Evolutionary conservation across 2,888 invertebrate species (phyloP).

Genomic region (Opisthograptis luteolata): DNA sequence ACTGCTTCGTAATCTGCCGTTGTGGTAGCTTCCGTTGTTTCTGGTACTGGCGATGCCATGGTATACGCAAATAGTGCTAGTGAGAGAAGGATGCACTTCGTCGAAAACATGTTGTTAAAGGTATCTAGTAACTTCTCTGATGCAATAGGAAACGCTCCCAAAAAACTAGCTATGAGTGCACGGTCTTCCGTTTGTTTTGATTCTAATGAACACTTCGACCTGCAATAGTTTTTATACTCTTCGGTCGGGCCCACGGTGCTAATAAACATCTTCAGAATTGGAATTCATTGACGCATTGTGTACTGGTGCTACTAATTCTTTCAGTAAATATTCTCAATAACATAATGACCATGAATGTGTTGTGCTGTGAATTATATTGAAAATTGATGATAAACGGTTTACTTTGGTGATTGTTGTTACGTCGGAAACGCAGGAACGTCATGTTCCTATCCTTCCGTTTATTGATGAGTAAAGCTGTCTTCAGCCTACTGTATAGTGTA

Average conservation of each 20-base stretch:
- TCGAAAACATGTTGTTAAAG: constrained; percentile 67
- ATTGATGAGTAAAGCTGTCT: constrained; percentile 40
- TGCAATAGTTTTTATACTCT: constrained; percentile 65
- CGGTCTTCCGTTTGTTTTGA: constrained; percentile 41
- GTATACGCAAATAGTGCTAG: constrained; percentile 53
- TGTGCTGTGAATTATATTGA: constrained; percentile 62
- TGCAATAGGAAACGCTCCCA: constrained; percentile 46
- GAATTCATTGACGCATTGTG: constrained; percentile 68
- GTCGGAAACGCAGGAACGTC: constrained; percentile 36
- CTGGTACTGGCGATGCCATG: constrained; percentile 56
- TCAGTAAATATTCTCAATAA: constrained; percentile 72
- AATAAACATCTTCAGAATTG: constrained; percentile 68
- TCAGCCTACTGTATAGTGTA: too few relatives aligned
- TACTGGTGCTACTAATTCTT: constrained; percentile 53
- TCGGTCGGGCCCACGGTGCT: constrained; percentile 59
- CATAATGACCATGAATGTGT: constrained; percentile 74
- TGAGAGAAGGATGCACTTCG: constrained; percentile 58
- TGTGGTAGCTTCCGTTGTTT: constrained; percentile 46
- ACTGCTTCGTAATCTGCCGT: constrained; percentile 43
- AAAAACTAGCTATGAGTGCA: constrained; percentile 47
- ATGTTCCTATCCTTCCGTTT: constrained; percentile 45
- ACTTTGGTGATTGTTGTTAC: constrained; percentile 41
- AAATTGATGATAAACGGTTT: constrained; percentile 55
- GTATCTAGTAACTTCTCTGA: too few relatives aligned
- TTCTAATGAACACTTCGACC: constrained; percentile 39